These are phyloP conservation scores for Stigmatopora nigra DNA, from an alignment of 2,113 vertebrate genomes.

Conservation along the genomic window DNA sequence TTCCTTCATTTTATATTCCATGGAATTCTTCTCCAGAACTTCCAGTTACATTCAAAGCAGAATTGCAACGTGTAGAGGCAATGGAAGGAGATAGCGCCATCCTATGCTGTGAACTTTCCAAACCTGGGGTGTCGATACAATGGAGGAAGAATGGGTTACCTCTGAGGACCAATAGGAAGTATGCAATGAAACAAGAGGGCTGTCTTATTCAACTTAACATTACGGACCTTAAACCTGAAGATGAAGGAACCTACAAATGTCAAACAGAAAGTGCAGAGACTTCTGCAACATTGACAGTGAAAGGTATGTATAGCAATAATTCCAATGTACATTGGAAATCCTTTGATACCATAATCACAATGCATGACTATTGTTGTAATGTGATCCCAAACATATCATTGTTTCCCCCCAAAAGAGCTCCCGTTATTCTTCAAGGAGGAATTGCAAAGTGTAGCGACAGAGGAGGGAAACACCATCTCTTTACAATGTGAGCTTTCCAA, in stretches of 20 bases:
- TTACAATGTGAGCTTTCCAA: slow-evolving; percentile 64
- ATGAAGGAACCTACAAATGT: slow-evolving; percentile 46
- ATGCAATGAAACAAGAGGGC: slow-evolving; percentile 45
- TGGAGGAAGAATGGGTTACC: slow-evolving; percentile 46
- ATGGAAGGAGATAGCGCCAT: slow-evolving; percentile 29
- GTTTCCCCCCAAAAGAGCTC: slow-evolving; percentile 39
- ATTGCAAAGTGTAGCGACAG: slow-evolving; percentile 38
- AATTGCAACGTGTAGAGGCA: slow-evolving; percentile 22
- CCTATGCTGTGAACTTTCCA: slow-evolving; percentile 49
- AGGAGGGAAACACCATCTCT: slow-evolving; percentile 36
- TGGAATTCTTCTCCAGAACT: slow-evolving; percentile 19
- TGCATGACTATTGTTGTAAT: background rate
- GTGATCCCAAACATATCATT: background rate
- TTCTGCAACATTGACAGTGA: slow-evolving; percentile 28
- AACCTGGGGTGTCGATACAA: slow-evolving; percentile 28
- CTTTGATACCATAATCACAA: background rate
- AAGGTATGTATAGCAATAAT: slow-evolving; percentile 18
- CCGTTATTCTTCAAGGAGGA: slow-evolving; percentile 55
- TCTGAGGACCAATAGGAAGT: slow-evolving; percentile 37
- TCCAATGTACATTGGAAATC: background rate
- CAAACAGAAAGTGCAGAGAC: slow-evolving; percentile 34
- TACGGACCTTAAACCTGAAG: slow-evolving; percentile 39
- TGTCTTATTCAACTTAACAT: slow-evolving; percentile 37
- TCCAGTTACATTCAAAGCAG: slow-evolving; percentile 20
- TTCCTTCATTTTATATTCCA: background rate